Conservation (phyloP, 2,113 vertebrate genomes). For the Corythoichthys haematopterus region DNA sequence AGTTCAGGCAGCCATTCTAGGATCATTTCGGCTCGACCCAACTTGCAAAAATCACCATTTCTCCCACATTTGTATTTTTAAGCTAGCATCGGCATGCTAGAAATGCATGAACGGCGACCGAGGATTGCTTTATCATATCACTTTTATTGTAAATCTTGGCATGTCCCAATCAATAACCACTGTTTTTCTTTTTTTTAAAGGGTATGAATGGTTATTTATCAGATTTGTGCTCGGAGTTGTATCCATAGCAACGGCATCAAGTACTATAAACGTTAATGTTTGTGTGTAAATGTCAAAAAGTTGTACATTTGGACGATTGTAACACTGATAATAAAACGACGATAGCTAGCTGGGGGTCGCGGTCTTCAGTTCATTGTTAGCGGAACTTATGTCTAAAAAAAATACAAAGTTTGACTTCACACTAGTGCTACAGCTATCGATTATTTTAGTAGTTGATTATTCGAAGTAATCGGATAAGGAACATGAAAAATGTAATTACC, state of each 20-base stretch:
- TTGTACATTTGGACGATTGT: conserved; percentile 76
- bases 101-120: neutral
- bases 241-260: conserved; percentile 66
- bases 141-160: neutral
- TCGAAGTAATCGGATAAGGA: too few species aligned
- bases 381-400: neutral
- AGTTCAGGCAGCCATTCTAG: too few species aligned
- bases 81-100: neutral
- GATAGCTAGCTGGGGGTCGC: conserved; percentile 56
- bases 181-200: conserved; percentile 18
- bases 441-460: too few species aligned
- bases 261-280: conserved; percentile 68
- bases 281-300: conserved; percentile 75
- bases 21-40: too few species aligned
- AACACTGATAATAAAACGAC: conserved; percentile 70
- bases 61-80: too few species aligned
- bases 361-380: conserved; percentile 1
- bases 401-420: neutral
- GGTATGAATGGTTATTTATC: conserved; percentile 72
- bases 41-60: too few species aligned
- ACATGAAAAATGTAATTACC: too few species aligned
- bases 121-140: neutral
- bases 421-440: too few species aligned
- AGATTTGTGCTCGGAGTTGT: conserved; percentile 64
- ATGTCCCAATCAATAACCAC: neutral